Base-by-base conservation (phyloP, 2,797 vertebrate genomes). In the Catostomus latipinnis region DNA sequence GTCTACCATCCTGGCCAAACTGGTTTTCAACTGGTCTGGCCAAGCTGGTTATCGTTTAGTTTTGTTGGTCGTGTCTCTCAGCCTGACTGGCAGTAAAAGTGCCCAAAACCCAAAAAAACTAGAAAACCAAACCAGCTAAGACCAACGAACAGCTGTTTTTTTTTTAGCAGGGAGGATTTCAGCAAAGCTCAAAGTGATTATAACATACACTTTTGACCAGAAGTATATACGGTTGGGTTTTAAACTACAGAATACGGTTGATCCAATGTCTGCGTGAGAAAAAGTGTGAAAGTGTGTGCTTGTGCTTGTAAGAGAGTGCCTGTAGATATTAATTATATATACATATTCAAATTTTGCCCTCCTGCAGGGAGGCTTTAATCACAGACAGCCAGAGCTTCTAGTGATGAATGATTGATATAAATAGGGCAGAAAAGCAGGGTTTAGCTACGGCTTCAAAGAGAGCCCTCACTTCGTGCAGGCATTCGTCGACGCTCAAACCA, bases 401-500 rank as follows among this genome's bases (percentile, higher is more conserved):
- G 91, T 92, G 93, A 93, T 94, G 91, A 94, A 94, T 94, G 94
- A 94, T 93, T 94, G 93, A 94, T 94, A 91, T 91, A 94, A 94
- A 93, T 91, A 88, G 94, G 92, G 90, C 93, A 87, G 88, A 93
- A 88, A 88, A 90, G 84, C 81, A 69, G 70, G 88, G 86, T 91
- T 92, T 90, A 89, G 87, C 90, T 89, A 83, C 0, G 75, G 88
- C 93, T 94, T 94, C 93, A 93, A 94, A 94, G 90, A 87, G 83
- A 67, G 82, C 88, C 88, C 75, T 65, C 52, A 34, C 89, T 86
- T 88, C 71, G 84, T 87, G 56, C 56, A 82, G 76, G 90, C 89
- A 90, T 89, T 86, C 88, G 83, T 91, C 88, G 89, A 87, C 76
- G 75, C 86, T 85, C 87, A 87, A 86, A 74, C 16, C n/a, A 77